phyloP scores from a whole-genome alignment of 2,888 invertebrate genomes.

The Mythimna ferrago region DNA sequence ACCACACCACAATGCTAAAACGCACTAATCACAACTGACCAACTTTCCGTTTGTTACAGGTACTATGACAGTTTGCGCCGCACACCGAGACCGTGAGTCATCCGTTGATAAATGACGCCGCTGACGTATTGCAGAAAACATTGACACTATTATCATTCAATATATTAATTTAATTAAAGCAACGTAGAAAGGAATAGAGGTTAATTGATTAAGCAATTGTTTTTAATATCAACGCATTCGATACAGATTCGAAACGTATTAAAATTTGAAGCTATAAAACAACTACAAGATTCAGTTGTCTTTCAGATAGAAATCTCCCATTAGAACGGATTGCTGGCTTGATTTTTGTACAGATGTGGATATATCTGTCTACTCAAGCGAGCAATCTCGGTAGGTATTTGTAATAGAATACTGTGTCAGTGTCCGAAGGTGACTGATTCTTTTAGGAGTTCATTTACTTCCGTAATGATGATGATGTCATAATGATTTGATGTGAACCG shows the following conservation, averaged over 20 bases:
- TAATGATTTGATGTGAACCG: conserved; percentile 65
- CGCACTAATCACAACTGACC: conserved; percentile 70
- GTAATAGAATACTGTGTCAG: conserved; percentile 39
- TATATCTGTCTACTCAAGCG: conserved; percentile 25
- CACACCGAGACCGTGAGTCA: conserved; percentile 85
- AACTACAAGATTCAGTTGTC: conserved; percentile 40
- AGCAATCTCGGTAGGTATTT: conserved; percentile 41
- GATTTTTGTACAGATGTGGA: conserved; percentile 21
- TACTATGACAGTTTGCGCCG: conserved; percentile 86
- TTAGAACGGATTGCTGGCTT: conserved; percentile 32
- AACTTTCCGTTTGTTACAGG: conserved; percentile 84
- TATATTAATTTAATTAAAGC: conserved; percentile 56
- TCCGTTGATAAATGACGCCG: conserved; percentile 77
- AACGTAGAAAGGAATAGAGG: conserved; percentile 48
- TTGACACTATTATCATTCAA: conserved; percentile 65
- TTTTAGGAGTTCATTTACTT: conserved; percentile 51
- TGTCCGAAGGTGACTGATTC: conserved; percentile 52
- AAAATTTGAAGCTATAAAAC: conserved; percentile 7
- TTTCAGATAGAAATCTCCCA: conserved; percentile 24
- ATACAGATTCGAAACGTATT: conserved; percentile 28
- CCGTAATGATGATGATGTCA: conserved; percentile 58
- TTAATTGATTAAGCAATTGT: conserved; percentile 51
- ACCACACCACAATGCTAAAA: conserved; percentile 60
- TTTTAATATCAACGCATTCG: conserved; percentile 40
- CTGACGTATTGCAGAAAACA: conserved; percentile 74